These are phyloP conservation scores for Stenolophus ochropezus DNA, from an alignment of 2,888 invertebrate genomes.

Conservation along the genomic window DNA sequence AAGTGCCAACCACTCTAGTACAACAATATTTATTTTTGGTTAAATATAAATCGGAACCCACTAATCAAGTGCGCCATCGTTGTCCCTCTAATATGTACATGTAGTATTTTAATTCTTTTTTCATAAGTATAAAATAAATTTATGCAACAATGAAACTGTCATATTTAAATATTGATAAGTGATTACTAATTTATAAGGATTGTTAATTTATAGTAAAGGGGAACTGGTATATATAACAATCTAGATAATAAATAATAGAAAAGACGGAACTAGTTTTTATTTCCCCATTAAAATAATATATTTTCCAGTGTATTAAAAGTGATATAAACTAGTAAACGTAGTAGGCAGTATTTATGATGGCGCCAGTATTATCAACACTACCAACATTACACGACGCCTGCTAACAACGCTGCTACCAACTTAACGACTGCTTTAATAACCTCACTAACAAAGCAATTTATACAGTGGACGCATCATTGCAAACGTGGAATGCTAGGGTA, in stretches of 20 bases:
- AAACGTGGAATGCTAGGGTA: neutral
- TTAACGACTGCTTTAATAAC: constrained; percentile 19
- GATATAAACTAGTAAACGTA: neutral
- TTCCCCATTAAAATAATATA: neutral
- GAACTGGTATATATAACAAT: neutral
- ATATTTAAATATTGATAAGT: neutral
- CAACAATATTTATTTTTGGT: too few relatives aligned
- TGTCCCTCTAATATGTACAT: too few relatives aligned
- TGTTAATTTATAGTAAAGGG: neutral
- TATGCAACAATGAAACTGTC: too few relatives aligned
- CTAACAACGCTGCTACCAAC: neutral
- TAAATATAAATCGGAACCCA: too few relatives aligned
- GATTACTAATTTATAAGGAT: neutral
- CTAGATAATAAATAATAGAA: neutral
- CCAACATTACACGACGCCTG: neutral
- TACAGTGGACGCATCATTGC: neutral
- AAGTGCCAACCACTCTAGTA: too few relatives aligned
- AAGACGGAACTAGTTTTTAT: neutral
- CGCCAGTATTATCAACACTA: neutral
- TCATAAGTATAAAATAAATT: too few relatives aligned
- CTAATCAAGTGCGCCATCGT: too few relatives aligned
- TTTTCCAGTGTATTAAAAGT: neutral
- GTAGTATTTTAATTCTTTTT: too few relatives aligned
- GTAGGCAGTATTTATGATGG: neutral
- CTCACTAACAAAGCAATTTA: constrained; percentile 3